Conservation (phyloP, 2,888 invertebrate genomes). For the Micropterix aruncella region DNA sequence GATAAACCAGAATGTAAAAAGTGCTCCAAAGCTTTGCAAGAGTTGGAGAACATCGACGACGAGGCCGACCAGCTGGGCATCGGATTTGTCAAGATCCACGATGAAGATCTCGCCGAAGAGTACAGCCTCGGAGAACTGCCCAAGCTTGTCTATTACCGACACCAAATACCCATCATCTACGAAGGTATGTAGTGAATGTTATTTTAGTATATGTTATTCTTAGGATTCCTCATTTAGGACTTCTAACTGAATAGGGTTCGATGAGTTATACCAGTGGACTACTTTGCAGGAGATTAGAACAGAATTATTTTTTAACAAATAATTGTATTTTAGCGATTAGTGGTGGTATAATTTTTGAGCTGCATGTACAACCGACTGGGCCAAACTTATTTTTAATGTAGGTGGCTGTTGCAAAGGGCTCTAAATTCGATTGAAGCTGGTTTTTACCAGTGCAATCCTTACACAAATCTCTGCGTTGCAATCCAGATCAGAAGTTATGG, state of each 20-base stretch:
- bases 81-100: constrained; percentile 89
- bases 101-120: constrained; percentile 81
- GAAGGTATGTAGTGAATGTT: constrained; percentile 54
- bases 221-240: too few species aligned
- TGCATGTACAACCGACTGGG: too few species aligned
- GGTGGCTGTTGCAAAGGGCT: too few species aligned
- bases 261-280: not conserved
- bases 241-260: constrained; percentile 3
- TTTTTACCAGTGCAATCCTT: too few species aligned
- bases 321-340: not conserved
- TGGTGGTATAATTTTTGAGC: not conserved
- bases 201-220: constrained; percentile 1
- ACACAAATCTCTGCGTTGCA: too few species aligned
- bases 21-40: constrained; percentile 79
- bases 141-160: constrained; percentile 83
- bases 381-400: too few species aligned
- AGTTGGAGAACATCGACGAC: constrained; percentile 88
- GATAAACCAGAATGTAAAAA: constrained; percentile 89
- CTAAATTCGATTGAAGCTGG: too few species aligned
- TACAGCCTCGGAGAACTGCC: constrained; percentile 83
- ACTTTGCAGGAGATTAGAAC: too few species aligned
- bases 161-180: constrained; percentile 88
- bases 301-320: too few species aligned
- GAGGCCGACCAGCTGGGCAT: constrained; percentile 90
- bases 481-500: too few species aligned